phyloP scores from a whole-genome alignment of 2,797 vertebrate genomes.

The Leucoraja ocellata region DNA sequence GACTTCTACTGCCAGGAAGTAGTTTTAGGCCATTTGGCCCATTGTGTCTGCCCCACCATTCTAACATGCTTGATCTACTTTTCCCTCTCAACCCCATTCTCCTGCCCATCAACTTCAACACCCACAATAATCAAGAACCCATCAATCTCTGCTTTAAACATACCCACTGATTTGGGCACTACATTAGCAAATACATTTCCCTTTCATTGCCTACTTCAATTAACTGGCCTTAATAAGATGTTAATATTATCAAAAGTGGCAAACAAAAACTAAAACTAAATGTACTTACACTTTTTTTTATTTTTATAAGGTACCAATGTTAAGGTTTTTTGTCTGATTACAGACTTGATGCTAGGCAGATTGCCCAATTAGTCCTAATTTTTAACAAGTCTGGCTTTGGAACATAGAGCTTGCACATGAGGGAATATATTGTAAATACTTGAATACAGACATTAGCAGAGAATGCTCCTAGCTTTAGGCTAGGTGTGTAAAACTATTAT shows the following conservation, averaged over 20 bases:
- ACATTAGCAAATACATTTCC: neutral
- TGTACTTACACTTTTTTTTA: neutral
- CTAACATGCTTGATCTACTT: too few relatives aligned
- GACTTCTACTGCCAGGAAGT: too few relatives aligned
- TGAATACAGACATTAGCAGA: neutral
- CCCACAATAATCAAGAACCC: too few relatives aligned
- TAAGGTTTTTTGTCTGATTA: neutral
- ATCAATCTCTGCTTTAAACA: too few relatives aligned
- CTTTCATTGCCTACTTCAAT: neutral
- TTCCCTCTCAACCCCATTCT: too few relatives aligned
- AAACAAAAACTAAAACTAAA: neutral
- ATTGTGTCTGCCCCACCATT: too few relatives aligned
- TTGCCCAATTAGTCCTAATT: neutral
- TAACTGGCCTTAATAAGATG: neutral
- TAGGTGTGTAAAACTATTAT: slow-evolving; percentile 14
- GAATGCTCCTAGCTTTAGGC: slow-evolving; percentile 4
- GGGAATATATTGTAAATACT: slow-evolving; percentile 14
- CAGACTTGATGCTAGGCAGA: neutral
- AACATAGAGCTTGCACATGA: neutral
- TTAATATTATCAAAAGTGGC: neutral
- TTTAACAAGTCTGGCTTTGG: slow-evolving; percentile 23
- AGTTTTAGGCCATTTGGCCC: too few relatives aligned
- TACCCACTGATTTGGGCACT: too few relatives aligned
- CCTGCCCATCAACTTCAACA: too few relatives aligned
- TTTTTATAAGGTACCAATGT: neutral